Evolutionary conservation across 2,113 vertebrate genomes (phyloP).

Genomic region (Anolis carolinensis): DNA sequence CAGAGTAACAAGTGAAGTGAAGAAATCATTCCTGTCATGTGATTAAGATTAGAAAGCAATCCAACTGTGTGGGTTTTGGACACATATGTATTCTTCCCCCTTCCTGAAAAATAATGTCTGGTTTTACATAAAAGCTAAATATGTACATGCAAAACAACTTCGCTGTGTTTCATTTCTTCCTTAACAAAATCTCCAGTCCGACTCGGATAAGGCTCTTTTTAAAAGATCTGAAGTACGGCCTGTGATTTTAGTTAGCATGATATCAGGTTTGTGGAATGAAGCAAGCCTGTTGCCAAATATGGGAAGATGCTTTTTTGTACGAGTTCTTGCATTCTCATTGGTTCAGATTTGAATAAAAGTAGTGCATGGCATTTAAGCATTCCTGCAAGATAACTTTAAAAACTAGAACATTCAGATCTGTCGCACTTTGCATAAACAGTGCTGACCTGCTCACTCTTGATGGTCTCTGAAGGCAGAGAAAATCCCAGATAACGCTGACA

Average conservation of each 20-base stretch:
- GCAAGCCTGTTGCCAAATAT: slow-evolving; percentile 69
- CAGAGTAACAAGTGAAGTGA: background rate
- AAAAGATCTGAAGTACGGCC: slow-evolving; percentile 35
- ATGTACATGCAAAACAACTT: background rate
- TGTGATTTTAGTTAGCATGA: slow-evolving; percentile 45
- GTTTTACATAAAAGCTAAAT: slow-evolving; percentile 10
- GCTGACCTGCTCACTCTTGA: background rate
- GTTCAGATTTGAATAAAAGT: slow-evolving; percentile 39
- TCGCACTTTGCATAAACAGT: background rate
- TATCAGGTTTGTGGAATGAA: slow-evolving; percentile 70
- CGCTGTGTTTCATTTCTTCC: slow-evolving; percentile 26
- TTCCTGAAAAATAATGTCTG: background rate
- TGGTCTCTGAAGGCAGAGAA: background rate
- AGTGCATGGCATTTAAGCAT: slow-evolving; percentile 43
- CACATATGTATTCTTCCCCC: background rate
- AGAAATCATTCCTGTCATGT: background rate
- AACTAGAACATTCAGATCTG: slow-evolving; percentile 39
- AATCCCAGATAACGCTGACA: background rate
- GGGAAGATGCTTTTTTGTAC: slow-evolving; percentile 55
- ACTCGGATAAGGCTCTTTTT: slow-evolving; percentile 41
- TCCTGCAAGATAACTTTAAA: slow-evolving; percentile 42
- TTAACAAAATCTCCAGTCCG: slow-evolving; percentile 24
- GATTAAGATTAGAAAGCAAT: background rate
- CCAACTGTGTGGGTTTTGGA: background rate
- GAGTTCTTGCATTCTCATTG: slow-evolving; percentile 55